Evolutionary conservation across 2,888 invertebrate genomes (phyloP), one percentile per base, ranked within the genome.

Genomic region (Rhaphigaster nebulosa): DNA sequence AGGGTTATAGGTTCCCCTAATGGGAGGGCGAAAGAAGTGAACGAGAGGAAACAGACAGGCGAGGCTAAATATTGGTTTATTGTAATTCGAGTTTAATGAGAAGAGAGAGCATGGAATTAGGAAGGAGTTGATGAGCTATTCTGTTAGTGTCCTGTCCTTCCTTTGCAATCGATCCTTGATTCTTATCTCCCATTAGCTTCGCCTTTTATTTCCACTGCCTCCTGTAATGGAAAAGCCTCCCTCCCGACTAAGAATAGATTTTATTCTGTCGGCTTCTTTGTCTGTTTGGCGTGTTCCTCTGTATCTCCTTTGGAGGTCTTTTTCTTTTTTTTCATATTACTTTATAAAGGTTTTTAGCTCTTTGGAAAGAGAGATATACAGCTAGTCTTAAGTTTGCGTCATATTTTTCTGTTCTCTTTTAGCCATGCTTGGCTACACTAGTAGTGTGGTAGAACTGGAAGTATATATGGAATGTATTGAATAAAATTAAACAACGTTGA

Each of bases 171-270:
- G 90, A 88, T 87, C 91, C 91, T 90, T 91, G 90, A 89, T 91
- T 91, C 90, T 91, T 90, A 90, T 90, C 91, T 91, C 80, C 91
- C 90, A 91, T 90, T 91, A 91, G 91, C 91, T 87, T 4, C 0
- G n/a, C 5, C 10, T n/a, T 34, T 29, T 34, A 60, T 34, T 56
- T 26, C 20, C 54, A 23, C 13, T 52, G 87, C 18, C 26, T 52
- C 23, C 29, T 52, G 54, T 29, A 26, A 26, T 34, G 29, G 54
- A 50, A 52, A 23, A 54, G 4, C 20, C 18, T 18, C 5, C 10
- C 52, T 87, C 52, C 29, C 8, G 12, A 4, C 26, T 4, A 6
- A 6, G 13, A 50, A 8, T n/a, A 50, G n/a, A n/a, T 87, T 52
- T 87, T 50, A 45, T 87, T 29, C 54, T 38, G 4, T 76, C 38